These are phyloP conservation scores for Antechinus flavipes DNA, from an alignment of 2,113 vertebrate genomes.

Conservation along the genomic window DNA sequence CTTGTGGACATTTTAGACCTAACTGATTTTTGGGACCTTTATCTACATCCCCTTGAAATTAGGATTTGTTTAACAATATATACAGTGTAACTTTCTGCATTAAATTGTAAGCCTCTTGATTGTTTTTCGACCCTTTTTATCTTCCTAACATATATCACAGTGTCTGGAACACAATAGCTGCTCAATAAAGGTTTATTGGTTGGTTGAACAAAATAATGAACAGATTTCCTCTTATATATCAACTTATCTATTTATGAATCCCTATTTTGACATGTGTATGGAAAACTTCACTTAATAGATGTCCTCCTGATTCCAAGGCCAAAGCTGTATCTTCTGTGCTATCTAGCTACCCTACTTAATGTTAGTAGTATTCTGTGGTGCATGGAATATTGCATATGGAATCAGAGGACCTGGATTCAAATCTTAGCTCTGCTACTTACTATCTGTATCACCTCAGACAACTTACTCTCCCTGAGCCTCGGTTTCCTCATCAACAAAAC, in stretches of 20 bases:
- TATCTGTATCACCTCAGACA: not conserved
- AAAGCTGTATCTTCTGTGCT: too few species aligned
- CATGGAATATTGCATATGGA: not conserved
- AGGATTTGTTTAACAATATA: not conserved
- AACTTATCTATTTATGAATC: not conserved
- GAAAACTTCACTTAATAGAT: not conserved
- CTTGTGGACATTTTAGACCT: not conserved
- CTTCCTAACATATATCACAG: not conserved
- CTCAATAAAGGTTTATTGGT: not conserved
- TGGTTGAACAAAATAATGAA: not conserved
- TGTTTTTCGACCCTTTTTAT: not conserved
- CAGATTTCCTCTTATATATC: not conserved
- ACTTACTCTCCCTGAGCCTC: not conserved
- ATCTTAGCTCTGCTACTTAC: not conserved
- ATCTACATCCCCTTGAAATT: not conserved
- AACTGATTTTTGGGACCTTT: not conserved
- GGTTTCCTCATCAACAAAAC: not conserved
- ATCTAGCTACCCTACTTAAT: too few species aligned
- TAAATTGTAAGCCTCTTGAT: not conserved
- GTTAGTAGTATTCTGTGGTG: not conserved
- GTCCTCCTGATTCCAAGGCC: too few species aligned
- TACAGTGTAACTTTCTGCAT: not conserved
- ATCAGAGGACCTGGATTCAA: not conserved
- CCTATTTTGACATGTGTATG: not conserved
- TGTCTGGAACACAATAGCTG: not conserved